Percentiles rank a stretch among this genome's conserved stretches.
Evolutionary conservation across 2,797 vertebrate genomes (phyloP).

Genomic region (Protosalanx chinensis): DNA sequence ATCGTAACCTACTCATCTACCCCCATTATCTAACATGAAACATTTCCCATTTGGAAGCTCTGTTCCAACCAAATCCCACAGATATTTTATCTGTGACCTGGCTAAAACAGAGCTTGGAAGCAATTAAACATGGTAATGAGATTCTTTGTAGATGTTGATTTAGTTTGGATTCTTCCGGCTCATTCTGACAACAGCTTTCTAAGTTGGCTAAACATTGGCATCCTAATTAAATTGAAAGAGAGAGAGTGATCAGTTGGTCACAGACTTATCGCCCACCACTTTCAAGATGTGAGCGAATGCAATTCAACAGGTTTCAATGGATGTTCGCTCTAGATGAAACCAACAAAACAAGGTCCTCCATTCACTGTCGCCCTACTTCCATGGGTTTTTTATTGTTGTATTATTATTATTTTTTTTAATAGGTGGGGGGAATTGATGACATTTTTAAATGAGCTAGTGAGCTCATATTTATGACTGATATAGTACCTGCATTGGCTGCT

Average conservation of each 20-base stretch:
- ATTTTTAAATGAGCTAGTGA: too few relatives aligned
- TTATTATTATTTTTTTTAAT: too few relatives aligned
- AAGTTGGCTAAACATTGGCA: constrained; percentile 3
- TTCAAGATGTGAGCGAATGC: not conserved
- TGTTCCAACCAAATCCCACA: not conserved
- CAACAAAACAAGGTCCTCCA: not conserved
- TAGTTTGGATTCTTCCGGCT: not conserved
- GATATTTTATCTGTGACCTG: not conserved
- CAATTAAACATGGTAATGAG: constrained; percentile 36
- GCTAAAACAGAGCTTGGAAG: constrained; percentile 7
- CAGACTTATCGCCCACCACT: not conserved
- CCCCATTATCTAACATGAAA: not conserved
- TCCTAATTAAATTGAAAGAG: not conserved
- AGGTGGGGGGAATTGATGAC: too few relatives aligned
- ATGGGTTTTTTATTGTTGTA: not conserved
- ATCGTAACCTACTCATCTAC: too few relatives aligned
- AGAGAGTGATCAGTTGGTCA: not conserved
- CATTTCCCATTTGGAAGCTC: not conserved
- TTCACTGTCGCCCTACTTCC: not conserved
- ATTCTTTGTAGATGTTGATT: not conserved
- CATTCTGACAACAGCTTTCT: constrained; percentile 2
- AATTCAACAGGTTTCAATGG: not conserved
- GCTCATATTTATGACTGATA: too few relatives aligned
- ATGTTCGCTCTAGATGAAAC: not conserved
- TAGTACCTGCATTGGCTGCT: too few relatives aligned